A percentile compares a stretch with the other conserved stretches of the same genome.
phyloP scores from a whole-genome alignment of 2,113 vertebrate species.

The Vimba vimba region DNA sequence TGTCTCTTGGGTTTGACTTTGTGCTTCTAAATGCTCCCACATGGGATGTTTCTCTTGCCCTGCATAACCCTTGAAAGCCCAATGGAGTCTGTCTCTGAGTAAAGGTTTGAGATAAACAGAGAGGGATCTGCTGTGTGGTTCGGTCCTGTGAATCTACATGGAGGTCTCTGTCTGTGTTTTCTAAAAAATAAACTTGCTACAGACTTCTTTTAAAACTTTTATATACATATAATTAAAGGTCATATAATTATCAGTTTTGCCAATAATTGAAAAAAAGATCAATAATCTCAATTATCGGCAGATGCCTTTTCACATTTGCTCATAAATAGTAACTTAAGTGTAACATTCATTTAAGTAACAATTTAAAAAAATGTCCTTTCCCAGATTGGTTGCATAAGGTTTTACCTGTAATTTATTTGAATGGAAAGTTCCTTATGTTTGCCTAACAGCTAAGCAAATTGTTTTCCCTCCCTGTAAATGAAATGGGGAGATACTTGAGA shows the following conservation, averaged over 20 bases:
- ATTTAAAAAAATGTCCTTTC: not conserved
- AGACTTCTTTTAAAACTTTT: not conserved
- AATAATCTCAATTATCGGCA: not conserved
- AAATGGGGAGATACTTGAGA: conserved; percentile 6
- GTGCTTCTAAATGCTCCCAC: not conserved
- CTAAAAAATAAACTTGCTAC: not conserved
- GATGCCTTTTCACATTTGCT: not conserved
- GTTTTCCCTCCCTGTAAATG: not conserved
- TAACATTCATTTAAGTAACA: not conserved
- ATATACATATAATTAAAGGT: not conserved
- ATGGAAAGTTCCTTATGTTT: not conserved
- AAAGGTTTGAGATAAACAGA: conserved; percentile 17
- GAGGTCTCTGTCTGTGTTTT: not conserved
- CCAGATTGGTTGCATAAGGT: not conserved
- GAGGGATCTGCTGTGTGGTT: not conserved
- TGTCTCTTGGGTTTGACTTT: conserved; percentile 15
- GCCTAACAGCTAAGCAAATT: not conserved
- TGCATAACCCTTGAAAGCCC: not conserved
- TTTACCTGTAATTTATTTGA: not conserved
- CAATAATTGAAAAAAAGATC: not conserved
- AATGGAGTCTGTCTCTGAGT: conserved; percentile 2
- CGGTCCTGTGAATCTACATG: not conserved
- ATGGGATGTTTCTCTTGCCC: conserved; percentile 4
- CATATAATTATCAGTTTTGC: not conserved
- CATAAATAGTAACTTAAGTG: not conserved